Evolutionary conservation across 2,888 invertebrate genomes (phyloP), one percentile per base, ranked within the genome.

Genomic region (Rambutsinella grinnellia): DNA sequence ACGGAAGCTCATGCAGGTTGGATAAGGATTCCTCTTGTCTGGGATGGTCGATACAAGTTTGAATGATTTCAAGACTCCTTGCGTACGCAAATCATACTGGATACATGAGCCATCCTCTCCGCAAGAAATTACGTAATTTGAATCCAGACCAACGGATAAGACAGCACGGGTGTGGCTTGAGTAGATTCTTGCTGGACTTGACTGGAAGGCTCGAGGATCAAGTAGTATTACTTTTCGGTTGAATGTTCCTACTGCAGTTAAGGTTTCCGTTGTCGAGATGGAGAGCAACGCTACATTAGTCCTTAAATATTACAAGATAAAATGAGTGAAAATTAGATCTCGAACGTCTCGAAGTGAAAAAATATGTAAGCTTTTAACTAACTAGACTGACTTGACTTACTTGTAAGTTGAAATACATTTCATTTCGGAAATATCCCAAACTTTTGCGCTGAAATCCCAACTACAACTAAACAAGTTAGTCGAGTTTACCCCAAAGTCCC

Each of bases 401-500:
- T 36, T 36, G 36, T 36, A 36, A 8, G 13, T 62, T 10, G 72
- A 66, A 21, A 76, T 70, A 2, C 54, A 44, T 56, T 70, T 36
- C 21, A 75, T 76, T 47, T 63, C 68, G 0, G 63, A 49, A 58
- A 72, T 58, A 47, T 83, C 81, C 83, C 83, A 82, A 27, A 77
- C 46, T 36, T 78, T 75, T 0, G 80, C 78, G 3, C 70, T 76
- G 2, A 76, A 77, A 21, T 83, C 83, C 83, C 83, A 83, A 26
- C 79, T 76, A 13, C 81, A 79, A 8, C 76, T 75, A 13, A 79
- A n/a, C 15, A 82, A 49, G n/a, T 74, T 51, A 13, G 3, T 65
- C 44, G 26, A 72, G 2, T 68, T 75, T 0, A 79, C 63, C 15
- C 27, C 66, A 47, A 84, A 75, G 21, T 81, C 80, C 91, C 91